phyloP scores from a whole-genome alignment of 2,888 invertebrate species.

The Minunthozetes semirufus region DNA sequence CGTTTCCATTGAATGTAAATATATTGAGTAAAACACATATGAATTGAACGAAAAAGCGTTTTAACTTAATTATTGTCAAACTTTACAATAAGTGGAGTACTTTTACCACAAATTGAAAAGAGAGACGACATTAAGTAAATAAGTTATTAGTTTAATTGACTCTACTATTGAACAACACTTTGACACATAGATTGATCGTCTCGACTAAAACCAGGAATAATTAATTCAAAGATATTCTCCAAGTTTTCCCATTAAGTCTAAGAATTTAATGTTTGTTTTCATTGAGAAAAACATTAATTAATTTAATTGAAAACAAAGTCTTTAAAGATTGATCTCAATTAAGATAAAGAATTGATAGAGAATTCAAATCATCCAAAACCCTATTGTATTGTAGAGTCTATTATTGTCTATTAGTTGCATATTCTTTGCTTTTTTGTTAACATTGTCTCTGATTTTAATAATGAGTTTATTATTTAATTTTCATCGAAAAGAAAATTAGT shows the following conservation, averaged over 20 bases:
- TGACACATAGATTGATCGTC: background rate
- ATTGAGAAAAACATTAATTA: too few species aligned
- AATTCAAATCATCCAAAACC: too few species aligned
- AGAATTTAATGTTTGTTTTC: too few species aligned
- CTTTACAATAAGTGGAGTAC: slow-evolving; percentile 10
- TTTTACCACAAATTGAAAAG: background rate
- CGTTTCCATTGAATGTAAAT: background rate
- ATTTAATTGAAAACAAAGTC: too few species aligned
- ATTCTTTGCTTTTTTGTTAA: too few species aligned
- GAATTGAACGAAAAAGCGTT: background rate
- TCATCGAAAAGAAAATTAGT: background rate
- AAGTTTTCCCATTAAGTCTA: too few species aligned
- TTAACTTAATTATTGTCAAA: slow-evolving; percentile 25
- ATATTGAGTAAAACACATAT: background rate
- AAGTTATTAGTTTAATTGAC: slow-evolving; percentile 25
- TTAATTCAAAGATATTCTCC: background rate
- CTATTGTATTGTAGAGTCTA: too few species aligned
- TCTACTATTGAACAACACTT: background rate
- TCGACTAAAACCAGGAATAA: background rate
- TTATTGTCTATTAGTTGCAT: too few species aligned
- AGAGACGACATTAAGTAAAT: background rate
- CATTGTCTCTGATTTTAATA: background rate
- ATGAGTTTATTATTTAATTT: background rate
- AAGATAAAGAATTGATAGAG: too few species aligned
- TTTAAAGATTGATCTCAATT: too few species aligned